phyloP scores from a whole-genome alignment of 2,797 vertebrate genomes.

The Coranthus polyacanthus region DNA sequence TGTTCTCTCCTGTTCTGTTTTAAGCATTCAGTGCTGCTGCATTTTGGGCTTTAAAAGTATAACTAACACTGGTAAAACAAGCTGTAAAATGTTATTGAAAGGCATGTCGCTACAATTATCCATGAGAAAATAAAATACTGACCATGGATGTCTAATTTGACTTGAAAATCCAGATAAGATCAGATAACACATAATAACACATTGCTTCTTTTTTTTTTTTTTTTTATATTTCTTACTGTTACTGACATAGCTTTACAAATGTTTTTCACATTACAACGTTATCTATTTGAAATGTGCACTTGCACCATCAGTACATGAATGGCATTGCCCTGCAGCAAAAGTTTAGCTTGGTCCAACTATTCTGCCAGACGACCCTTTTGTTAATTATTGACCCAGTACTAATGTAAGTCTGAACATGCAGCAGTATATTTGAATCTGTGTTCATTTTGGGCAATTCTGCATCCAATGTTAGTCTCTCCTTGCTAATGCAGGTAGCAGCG shows the following conservation, averaged over 20 bases:
- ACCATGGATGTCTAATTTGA: no score
- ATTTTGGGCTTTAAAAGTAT: neutral
- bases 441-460: constrained; percentile 7
- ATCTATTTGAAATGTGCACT: no score
- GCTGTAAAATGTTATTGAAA: no score
- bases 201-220: no score
- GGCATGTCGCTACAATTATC: no score
- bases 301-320: constrained; percentile 4
- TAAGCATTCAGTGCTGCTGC: neutral
- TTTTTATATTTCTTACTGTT: no score
- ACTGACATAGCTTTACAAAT: no score
- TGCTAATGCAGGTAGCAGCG: constrained; percentile 3
- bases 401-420: constrained; percentile 12
- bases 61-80: no score
- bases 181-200: no score
- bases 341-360: neutral
- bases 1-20: neutral
- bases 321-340: constrained; percentile 1
- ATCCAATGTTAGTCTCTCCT: neutral
- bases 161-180: no score
- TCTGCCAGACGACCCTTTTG: constrained; percentile 4
- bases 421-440: neutral
- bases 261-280: no score
- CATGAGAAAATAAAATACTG: no score
- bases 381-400: constrained; percentile 14